These are phyloP conservation scores for Steinernema feltiae DNA, from an alignment of 1,140 invertebrate species.

Conservation along the genomic window DNA sequence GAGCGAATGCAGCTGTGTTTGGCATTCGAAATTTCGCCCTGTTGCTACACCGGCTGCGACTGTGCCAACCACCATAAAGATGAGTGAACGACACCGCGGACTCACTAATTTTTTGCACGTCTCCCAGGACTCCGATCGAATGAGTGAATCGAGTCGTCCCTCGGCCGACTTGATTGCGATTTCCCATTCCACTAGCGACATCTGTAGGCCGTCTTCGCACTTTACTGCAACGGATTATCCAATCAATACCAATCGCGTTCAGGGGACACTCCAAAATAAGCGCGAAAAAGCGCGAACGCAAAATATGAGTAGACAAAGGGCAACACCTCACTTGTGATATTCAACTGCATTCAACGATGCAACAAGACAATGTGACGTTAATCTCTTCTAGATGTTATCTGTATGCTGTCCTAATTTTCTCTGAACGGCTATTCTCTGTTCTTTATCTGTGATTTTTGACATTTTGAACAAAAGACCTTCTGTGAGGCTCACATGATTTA, in stretches of 20 bases:
- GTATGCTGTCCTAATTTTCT: neutral
- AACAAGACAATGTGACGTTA: neutral
- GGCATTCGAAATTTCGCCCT: neutral
- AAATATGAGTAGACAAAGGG: neutral
- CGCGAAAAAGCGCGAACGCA: neutral
- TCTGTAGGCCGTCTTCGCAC: neutral
- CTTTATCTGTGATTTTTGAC: neutral
- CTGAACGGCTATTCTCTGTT: neutral
- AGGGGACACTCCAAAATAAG: neutral
- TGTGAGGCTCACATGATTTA: no score
- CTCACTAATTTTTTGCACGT: constrained; percentile 6
- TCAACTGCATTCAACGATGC: neutral
- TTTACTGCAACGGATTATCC: neutral
- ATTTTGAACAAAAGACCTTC: neutral
- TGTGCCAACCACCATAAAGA: neutral
- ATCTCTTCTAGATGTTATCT: neutral
- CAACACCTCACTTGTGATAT: no score
- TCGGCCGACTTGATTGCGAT: neutral
- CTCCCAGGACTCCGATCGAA: neutral
- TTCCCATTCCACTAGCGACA: neutral
- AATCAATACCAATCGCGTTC: neutral
- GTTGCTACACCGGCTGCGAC: neutral
- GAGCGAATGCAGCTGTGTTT: neutral
- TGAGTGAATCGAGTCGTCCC: constrained; percentile 2
- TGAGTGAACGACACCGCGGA: neutral